Conservation (phyloP, 2,888 invertebrate species). For the Agrotis puta region DNA sequence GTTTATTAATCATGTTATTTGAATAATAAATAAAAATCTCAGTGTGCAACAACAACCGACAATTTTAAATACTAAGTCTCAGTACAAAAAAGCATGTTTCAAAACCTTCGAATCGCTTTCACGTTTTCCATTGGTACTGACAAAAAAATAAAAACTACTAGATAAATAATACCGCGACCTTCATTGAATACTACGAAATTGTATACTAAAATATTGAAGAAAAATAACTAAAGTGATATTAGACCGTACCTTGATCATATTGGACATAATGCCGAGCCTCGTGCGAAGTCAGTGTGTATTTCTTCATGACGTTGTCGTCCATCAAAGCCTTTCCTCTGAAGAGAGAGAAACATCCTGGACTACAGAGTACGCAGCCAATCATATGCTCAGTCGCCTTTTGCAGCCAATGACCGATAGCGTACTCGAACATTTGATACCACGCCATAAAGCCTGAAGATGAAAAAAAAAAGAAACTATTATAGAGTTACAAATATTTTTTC, state of each 20-base stretch:
- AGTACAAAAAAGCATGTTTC: neutral
- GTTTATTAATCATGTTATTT: neutral
- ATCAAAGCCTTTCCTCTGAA: slow-evolving; percentile 97
- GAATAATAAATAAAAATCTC: too few species aligned
- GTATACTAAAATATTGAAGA: neutral
- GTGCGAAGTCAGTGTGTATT: slow-evolving; percentile 95
- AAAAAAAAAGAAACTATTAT: too few species aligned
- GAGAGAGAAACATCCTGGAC: slow-evolving; percentile 99
- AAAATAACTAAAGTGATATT: slow-evolving; percentile 15
- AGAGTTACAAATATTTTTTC: too few species aligned
- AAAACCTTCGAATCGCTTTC: slow-evolving; percentile 13
- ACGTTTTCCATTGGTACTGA: neutral
- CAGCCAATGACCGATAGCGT: slow-evolving; percentile 99
- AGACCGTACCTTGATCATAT: slow-evolving; percentile 95
- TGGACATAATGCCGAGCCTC: slow-evolving; percentile 97
- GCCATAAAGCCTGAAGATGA: slow-evolving; percentile 96
- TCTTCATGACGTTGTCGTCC: slow-evolving; percentile 97
- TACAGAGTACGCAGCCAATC: slow-evolving; percentile 99
- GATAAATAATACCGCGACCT: slow-evolving; percentile 3
- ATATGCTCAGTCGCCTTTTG: slow-evolving; percentile 99
- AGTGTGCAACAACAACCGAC: neutral
- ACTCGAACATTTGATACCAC: slow-evolving; percentile 99
- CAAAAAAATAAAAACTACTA: neutral
- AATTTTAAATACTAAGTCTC: neutral
- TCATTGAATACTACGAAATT: slow-evolving; percentile 1